Base-by-base conservation (phyloP, 35 echinoderm and acorn worm genomes). In the Eucidaris tribuloides region DNA sequence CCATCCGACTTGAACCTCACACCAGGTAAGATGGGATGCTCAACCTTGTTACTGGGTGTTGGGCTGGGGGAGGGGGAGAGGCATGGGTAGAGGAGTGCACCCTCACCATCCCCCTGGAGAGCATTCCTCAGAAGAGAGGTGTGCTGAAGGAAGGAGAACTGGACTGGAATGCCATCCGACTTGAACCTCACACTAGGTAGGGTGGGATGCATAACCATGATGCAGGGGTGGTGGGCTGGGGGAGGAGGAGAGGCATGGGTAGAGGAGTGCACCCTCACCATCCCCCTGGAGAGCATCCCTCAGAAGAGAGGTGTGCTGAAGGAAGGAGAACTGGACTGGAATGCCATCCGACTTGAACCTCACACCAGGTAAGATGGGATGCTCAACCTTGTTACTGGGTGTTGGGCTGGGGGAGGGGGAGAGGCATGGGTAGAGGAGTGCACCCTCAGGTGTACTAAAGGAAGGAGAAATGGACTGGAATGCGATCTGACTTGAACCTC, bases 91-190 rank as follows among this genome's bases (percentile, higher is more conserved):
- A 87, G 57, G 2, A 91, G 91, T 36, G 60, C 79, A 55, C 88
- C 78, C 29, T 88, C 91, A 36, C n/a, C n/a, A n/a, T n/a, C n/a
- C n/a, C n/a, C n/a, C n/a, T n/a, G n/a, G n/a, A n/a, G n/a, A n/a
- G n/a, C n/a, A n/a, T n/a, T n/a, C n/a, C n/a, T n/a, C n/a, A n/a
- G n/a, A n/a, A n/a, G n/a, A n/a, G n/a, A n/a, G 95, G 95, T 46
- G 86, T 76, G 62, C 42, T 79, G 22, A 46, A 41, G 37, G 62
- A 85, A 42, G 86, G 83, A 9, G 78, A 90, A 23, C n/a, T 90
- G 13, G 95, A 92, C 30, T 98, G 95, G 95, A 82, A 98, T 82
- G 66, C 82, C 36, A 83, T 98, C 45, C 78, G 49, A 46, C 76
- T 90, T 37, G 66, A 80, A 27, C 43, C 50, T 29, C 41, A 65